Percentiles rank a stretch among this genome's conserved stretches.
These are phyloP conservation scores for Sebastolobus alascanus DNA, from an alignment of 2,797 vertebrate species.

Conservation along the genomic window DNA sequence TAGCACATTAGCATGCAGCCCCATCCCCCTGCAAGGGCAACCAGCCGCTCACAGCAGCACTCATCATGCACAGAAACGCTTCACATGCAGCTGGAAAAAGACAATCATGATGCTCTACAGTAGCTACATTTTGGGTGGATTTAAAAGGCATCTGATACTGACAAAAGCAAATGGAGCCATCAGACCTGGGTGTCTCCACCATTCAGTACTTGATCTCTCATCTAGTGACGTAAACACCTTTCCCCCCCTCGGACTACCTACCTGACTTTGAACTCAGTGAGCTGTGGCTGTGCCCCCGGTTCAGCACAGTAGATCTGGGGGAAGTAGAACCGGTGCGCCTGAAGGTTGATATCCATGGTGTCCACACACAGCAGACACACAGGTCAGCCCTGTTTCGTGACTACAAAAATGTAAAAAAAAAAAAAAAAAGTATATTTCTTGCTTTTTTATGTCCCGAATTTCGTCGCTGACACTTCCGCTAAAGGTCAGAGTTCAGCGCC, in stretches of 20 bases:
- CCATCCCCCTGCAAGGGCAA: slow-evolving; percentile 78
- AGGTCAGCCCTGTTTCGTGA: slow-evolving; percentile 27
- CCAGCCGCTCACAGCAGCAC: slow-evolving; percentile 61
- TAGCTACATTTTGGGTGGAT: slow-evolving; percentile 19
- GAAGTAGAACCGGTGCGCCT: slow-evolving; percentile 86
- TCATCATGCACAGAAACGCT: slow-evolving; percentile 53
- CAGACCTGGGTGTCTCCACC: not conserved
- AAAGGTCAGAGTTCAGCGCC: slow-evolving; percentile 60
- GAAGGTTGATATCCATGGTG: slow-evolving; percentile 86
- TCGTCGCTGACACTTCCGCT: slow-evolving; percentile 40
- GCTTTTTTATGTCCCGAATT: slow-evolving; percentile 33
- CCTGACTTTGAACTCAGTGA: slow-evolving; percentile 86
- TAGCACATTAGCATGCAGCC: slow-evolving; percentile 78
- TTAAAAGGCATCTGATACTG: slow-evolving; percentile 6
- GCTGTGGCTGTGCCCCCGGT: slow-evolving; percentile 74
- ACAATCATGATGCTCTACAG: slow-evolving; percentile 2
- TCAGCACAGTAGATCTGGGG: slow-evolving; percentile 86
- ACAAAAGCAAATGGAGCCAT: slow-evolving; percentile 24
- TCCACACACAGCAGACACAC: slow-evolving; percentile 51
- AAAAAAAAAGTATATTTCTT: not conserved
- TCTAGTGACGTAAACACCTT: not conserved
- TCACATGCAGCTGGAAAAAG: slow-evolving; percentile 53
- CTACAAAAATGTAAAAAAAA: not conserved
- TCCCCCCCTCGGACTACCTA: slow-evolving; percentile 60
- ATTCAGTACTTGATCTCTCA: slow-evolving; percentile 7